Conservation (phyloP, 2,888 invertebrate species). For the Drosophila demipolita region DNA sequence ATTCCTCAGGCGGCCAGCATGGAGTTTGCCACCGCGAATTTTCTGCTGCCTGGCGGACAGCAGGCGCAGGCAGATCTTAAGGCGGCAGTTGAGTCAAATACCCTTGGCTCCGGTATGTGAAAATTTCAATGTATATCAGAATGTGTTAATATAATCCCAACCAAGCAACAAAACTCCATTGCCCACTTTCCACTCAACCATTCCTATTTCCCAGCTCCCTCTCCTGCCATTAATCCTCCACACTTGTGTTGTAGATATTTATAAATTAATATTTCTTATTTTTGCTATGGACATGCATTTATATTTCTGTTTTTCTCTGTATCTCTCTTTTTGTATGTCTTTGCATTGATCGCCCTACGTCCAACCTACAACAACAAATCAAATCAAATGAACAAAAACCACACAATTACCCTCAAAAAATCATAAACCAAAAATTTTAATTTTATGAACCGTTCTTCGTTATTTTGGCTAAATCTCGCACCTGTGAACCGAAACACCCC, state of each 20-base stretch:
- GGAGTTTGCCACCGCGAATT: constrained; percentile 95
- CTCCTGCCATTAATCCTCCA: neutral
- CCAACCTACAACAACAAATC: constrained; percentile 63
- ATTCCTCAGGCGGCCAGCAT: constrained; percentile 90
- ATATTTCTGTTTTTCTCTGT: constrained; percentile 67
- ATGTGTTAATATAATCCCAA: constrained; percentile 30
- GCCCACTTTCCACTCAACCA: neutral
- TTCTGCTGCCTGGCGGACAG: constrained; percentile 92
- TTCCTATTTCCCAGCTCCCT: constrained; percentile 11
- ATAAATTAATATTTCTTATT: constrained; percentile 11
- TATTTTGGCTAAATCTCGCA: constrained; percentile 61
- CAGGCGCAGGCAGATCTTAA: constrained; percentile 84
- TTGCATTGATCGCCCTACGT: constrained; percentile 79
- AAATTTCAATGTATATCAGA: neutral
- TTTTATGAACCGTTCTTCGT: constrained; percentile 59
- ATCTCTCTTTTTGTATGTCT: constrained; percentile 77
- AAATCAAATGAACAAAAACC: constrained; percentile 59
- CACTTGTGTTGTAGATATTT: constrained; percentile 26
- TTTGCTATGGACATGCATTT: constrained; percentile 51
- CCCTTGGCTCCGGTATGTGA: constrained; percentile 69
- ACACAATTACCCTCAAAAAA: constrained; percentile 43
- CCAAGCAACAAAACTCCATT: neutral
- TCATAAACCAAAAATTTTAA: constrained; percentile 33
- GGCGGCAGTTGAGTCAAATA: constrained; percentile 67
- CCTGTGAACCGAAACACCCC: constrained; percentile 49